These are phyloP conservation scores for Sorex araneus DNA, from an alignment of 2,113 vertebrate genomes.

Conservation along the genomic window DNA sequence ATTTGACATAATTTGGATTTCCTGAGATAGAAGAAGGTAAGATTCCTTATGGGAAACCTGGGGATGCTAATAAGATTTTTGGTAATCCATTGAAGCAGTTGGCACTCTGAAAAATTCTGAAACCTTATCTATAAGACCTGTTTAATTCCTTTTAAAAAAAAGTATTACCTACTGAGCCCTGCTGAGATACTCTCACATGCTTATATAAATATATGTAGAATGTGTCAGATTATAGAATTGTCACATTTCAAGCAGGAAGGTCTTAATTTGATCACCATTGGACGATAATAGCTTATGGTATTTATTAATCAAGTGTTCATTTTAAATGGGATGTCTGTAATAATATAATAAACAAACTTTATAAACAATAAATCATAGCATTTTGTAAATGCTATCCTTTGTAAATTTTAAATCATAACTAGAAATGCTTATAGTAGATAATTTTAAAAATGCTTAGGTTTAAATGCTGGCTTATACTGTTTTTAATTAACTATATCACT, in stretches of 20 bases:
- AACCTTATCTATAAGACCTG: slow-evolving; percentile 33
- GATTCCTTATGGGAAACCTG: slow-evolving; percentile 20
- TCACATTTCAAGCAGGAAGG: slow-evolving; percentile 57
- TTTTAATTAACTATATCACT: slow-evolving; percentile 42
- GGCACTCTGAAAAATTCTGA: slow-evolving; percentile 40
- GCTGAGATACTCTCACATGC: slow-evolving; percentile 46
- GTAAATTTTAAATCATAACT: slow-evolving; percentile 60
- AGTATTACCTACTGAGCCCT: slow-evolving; percentile 54
- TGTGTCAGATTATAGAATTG: slow-evolving; percentile 70
- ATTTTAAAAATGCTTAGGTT: slow-evolving; percentile 49
- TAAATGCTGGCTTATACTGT: neutral
- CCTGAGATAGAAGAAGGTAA: slow-evolving; percentile 28
- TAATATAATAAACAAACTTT: slow-evolving; percentile 29
- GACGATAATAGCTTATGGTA: slow-evolving; percentile 68
- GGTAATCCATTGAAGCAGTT: no score
- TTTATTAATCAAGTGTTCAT: slow-evolving; percentile 61
- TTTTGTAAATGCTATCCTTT: slow-evolving; percentile 56
- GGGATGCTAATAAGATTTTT: no score
- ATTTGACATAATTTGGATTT: slow-evolving; percentile 38
- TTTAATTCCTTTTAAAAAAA: slow-evolving; percentile 63
- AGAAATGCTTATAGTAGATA: neutral
- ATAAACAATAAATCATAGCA: no score
- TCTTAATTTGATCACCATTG: slow-evolving; percentile 55
- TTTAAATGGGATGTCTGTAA: slow-evolving; percentile 67
- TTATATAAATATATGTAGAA: slow-evolving; percentile 66